Conservation (phyloP, 2,113 vertebrate species). For the Macquaria australasica region DNA sequence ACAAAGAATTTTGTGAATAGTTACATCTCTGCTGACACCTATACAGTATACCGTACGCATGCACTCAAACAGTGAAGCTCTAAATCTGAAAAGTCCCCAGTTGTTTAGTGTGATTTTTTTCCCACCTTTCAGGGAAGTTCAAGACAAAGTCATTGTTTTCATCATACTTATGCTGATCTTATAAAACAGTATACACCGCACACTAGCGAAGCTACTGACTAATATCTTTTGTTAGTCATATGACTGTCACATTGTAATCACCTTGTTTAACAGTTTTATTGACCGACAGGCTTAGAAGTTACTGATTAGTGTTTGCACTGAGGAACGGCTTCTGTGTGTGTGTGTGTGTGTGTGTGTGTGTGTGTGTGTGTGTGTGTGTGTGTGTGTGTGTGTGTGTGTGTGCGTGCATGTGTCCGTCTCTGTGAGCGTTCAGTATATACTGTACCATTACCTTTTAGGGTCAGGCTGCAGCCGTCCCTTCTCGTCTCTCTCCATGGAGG, state of each 20-base stretch:
- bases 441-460: slow-evolving; percentile 84
- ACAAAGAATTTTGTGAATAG: neutral
- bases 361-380: neutral
- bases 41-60: neutral
- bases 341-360: neutral
- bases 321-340: neutral
- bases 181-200: neutral
- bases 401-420: neutral
- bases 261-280: slow-evolving; percentile 23
- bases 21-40: neutral
- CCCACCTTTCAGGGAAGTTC: neutral
- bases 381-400: neutral
- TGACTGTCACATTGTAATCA: slow-evolving; percentile 38
- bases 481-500: slow-evolving; percentile 84
- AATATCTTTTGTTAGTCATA: neutral
- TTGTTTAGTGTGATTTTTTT: neutral
- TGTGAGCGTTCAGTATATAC: neutral
- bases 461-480: slow-evolving; percentile 87
- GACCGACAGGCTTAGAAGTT: neutral
- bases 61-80: neutral
- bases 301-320: neutral
- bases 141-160: neutral
- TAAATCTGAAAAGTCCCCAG: neutral
- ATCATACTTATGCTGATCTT: neutral
- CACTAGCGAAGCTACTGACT: neutral